Conservation (phyloP, 1,140 invertebrate species). For the Ctenoplectra terminalis region DNA sequence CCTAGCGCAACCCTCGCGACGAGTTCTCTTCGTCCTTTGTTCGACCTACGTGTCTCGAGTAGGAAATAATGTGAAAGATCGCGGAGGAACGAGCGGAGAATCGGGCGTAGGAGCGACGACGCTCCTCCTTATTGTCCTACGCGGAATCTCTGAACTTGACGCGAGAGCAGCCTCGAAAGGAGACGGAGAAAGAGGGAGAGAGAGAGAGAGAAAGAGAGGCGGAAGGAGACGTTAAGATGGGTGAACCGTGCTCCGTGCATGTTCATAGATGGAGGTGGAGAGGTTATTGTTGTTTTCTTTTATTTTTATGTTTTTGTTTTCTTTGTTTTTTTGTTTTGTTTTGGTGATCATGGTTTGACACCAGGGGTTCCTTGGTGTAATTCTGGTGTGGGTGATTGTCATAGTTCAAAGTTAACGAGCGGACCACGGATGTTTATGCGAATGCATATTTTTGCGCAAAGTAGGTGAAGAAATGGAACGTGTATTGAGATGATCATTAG, state of each 20-base stretch:
- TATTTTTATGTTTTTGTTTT: no score
- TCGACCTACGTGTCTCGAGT: conserved; percentile 57
- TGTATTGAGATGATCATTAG: no score
- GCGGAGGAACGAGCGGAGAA: conserved; percentile 24
- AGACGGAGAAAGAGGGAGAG: not conserved
- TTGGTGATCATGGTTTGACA: not conserved
- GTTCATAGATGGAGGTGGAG: not conserved
- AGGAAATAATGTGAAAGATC: conserved; percentile 64
- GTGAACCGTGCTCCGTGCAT: not conserved
- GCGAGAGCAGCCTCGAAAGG: not conserved
- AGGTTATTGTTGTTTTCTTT: not conserved
- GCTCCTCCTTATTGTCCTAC: conserved; percentile 31
- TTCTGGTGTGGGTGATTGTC: not conserved
- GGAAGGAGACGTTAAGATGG: not conserved
- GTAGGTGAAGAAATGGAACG: no score
- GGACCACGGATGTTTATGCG: no score
- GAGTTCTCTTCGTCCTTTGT: conserved; percentile 31
- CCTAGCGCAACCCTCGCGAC: not conserved
- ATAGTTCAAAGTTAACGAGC: no score
- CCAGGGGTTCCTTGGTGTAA: not conserved
- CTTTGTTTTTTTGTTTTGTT: no score
- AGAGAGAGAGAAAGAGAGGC: not conserved
- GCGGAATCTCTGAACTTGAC: conserved; percentile 28
- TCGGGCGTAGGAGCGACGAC: conserved; percentile 13
- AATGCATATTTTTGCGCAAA: no score